phyloP scores from a whole-genome alignment of 2,113 vertebrate species.

The Prietella phreatophila region DNA sequence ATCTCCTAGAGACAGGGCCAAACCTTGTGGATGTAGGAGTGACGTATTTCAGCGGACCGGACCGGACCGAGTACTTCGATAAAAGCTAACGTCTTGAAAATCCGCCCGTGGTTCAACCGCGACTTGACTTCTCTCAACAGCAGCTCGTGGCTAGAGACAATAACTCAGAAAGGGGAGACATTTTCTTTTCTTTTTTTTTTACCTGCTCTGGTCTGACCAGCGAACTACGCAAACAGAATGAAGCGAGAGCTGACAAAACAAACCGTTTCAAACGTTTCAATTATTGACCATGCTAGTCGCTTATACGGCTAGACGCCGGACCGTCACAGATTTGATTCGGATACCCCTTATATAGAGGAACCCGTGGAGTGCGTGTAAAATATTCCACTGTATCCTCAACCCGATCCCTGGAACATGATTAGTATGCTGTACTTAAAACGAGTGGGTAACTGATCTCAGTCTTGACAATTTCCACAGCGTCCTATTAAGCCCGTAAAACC shows the following conservation, averaged over 20 bases:
- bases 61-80: background rate
- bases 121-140: background rate
- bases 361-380: background rate
- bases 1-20: background rate
- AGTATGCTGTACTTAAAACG: background rate
- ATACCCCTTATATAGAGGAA: too few species aligned
- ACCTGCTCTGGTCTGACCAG: background rate
- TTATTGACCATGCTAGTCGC: too few species aligned
- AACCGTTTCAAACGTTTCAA: too few species aligned
- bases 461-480: conserved; percentile 3
- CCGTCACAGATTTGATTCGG: too few species aligned
- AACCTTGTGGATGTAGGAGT: background rate
- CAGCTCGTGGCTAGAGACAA: background rate
- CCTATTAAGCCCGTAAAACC: conserved; percentile 5
- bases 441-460: background rate
- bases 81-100: background rate
- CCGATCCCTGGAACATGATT: background rate
- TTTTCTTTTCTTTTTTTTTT: too few species aligned
- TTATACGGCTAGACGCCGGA: too few species aligned
- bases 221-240: background rate
- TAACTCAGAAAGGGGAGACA: background rate
- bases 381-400: background rate
- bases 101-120: background rate
- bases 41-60: background rate
- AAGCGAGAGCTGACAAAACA: background rate